Evolutionary conservation across 2,113 vertebrate species (phyloP).

Genomic region (Loxodonta africana): DNA sequence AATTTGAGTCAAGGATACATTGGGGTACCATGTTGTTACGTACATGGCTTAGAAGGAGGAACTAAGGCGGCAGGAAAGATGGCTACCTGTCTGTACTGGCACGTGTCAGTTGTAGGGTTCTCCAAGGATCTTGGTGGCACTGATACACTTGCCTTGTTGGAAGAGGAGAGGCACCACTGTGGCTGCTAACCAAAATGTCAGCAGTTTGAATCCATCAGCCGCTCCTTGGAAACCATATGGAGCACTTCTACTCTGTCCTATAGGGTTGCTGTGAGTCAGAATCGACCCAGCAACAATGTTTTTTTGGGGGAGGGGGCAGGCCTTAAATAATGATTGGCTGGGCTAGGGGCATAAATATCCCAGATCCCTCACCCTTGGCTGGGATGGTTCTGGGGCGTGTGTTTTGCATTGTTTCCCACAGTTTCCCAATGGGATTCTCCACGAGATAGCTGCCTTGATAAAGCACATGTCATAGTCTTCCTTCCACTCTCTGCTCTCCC

Average conservation of each 20-base stretch:
- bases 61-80: background rate
- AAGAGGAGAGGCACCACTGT: background rate
- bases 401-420: background rate
- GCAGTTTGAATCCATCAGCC: too few species aligned
- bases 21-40: background rate
- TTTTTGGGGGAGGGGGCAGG: background rate
- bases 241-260: too few species aligned
- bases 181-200: too few species aligned
- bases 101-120: accelerated
- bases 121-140: background rate
- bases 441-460: background rate
- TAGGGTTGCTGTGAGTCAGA: too few species aligned
- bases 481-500: background rate
- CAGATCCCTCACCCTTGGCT: background rate
- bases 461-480: background rate
- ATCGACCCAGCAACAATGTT: too few species aligned
- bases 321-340: background rate
- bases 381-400: background rate
- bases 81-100: too few species aligned
- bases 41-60: background rate
- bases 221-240: too few species aligned
- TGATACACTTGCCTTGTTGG: background rate
- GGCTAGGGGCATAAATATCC: too few species aligned
- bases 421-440: background rate
- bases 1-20: background rate